These are phyloP conservation scores for Platysteira castanea DNA, from an alignment of 2,113 vertebrate species.

Conservation along the genomic window DNA sequence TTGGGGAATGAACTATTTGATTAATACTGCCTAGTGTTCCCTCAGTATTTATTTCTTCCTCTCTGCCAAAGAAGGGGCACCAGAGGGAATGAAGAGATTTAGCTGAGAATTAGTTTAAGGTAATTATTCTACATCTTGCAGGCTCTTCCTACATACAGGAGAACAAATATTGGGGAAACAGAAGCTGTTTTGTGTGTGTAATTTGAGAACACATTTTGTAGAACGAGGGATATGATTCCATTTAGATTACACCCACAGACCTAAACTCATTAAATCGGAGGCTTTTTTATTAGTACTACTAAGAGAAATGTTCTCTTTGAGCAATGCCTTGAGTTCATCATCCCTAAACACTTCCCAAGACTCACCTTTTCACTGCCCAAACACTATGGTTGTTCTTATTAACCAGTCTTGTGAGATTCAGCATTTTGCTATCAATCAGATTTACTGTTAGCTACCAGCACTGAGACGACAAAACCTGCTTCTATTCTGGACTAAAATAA, in stretches of 20 bases:
- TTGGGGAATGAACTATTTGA: not conserved
- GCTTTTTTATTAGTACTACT: not conserved
- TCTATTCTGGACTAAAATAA: conserved; percentile 14
- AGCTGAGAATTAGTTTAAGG: not conserved
- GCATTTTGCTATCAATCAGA: not conserved
- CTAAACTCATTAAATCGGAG: not conserved
- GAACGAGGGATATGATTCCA: not conserved
- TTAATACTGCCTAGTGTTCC: not conserved
- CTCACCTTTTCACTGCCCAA: not conserved
- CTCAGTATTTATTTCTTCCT: not conserved
- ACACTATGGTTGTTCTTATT: not conserved
- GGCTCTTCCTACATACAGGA: not conserved
- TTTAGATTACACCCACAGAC: not conserved
- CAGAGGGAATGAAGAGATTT: not conserved
- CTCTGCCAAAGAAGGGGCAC: not conserved
- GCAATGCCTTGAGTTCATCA: not conserved
- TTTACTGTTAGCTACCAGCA: conserved; percentile 1
- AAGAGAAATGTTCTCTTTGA: not conserved
- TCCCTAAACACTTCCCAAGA: not conserved
- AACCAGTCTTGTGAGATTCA: not conserved
- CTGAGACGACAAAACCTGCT: conserved; percentile 26
- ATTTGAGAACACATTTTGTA: not conserved
- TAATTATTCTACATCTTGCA: not conserved
- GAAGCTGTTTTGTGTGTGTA: not conserved
- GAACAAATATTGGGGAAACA: not conserved